Base-by-base conservation (phyloP, 1,140 invertebrate species). In the Sycophila sp. region DNA sequence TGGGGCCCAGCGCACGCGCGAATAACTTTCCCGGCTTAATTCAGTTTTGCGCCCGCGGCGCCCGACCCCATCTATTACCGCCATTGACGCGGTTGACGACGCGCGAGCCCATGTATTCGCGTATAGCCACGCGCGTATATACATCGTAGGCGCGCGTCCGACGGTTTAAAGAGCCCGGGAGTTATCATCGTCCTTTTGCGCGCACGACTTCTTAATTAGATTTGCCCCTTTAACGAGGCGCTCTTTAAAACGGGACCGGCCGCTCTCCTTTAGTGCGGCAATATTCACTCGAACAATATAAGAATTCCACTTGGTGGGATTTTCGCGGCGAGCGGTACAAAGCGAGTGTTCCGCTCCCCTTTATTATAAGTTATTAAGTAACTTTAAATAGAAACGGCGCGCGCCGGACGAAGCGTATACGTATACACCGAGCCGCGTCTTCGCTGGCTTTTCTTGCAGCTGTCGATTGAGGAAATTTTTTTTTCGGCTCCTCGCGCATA, bases 271-370 rank as follows among this genome's bases (percentile, higher is more conserved):
- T 22, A 49, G 28, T 13, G 42, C 59, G 17, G 13, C 28, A 49
- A 49, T 47, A 36, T 63, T 49, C 60, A 49, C 60, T 49, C 15
- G n/a, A 49, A n/a, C 49, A 49, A 40, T 63, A 63, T 47, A 63
- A 63, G 45, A 63, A 51, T 36, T 47, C 8, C 30, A 42, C 38
- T 58, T 40, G 32, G 11, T 6, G 28, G 34, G 8, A 17, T 58
- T 40, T 58, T 55, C 51, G 15, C n/a, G 15, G 13, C 17, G 0
- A 24, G 47, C 26, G n/a, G n/a, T 49, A 36, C 53, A 56, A 56
- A 56, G 53, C 53, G 32, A 38, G 22, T 34, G 24, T 30, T n/a
- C n/a, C n/a, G n/a, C 38, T 22, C 34, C 8, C 6, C 64, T 66
- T 42, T 56, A 56, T 32, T 66, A 45, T 45, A 66, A 56, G 19